A percentile compares a stretch with the other conserved stretches of the same genome.
These are phyloP conservation scores for Hestina assimilis DNA, from an alignment of 1,140 invertebrate species.

Conservation along the genomic window DNA sequence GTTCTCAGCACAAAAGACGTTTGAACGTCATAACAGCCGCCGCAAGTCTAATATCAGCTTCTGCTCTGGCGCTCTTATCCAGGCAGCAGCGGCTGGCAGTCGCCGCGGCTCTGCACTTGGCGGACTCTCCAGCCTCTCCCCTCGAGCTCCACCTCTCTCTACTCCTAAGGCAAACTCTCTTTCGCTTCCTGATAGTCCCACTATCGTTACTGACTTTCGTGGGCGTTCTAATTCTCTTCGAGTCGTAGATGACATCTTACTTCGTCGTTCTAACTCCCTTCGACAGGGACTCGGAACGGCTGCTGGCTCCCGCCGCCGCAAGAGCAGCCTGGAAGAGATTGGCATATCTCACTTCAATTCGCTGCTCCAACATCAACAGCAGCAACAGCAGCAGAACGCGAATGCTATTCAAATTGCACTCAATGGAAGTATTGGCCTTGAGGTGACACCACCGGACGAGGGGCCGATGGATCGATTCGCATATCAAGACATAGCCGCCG, in stretches of 20 bases:
- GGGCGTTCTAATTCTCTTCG: conserved; percentile 91
- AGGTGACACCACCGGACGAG: conserved; percentile 91
- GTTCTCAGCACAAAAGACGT: conserved; percentile 95
- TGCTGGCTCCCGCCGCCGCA: conserved; percentile 78
- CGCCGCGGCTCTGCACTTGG: conserved; percentile 80
- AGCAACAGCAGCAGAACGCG: conserved; percentile 82
- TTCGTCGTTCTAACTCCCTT: conserved; percentile 90
- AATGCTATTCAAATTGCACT: conserved; percentile 87
- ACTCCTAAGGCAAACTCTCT: conserved; percentile 92
- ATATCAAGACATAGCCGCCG: conserved; percentile 74
- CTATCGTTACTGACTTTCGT: conserved; percentile 85
- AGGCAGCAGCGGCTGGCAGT: conserved; percentile 73
- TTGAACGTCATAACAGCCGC: conserved; percentile 92
- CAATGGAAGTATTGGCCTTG: conserved; percentile 91
- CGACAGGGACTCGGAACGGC: conserved; percentile 84
- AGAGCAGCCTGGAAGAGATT: conserved; percentile 91
- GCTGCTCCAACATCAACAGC: conserved; percentile 80
- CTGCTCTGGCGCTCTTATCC: conserved; percentile 87
- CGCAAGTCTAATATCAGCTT: conserved; percentile 95
- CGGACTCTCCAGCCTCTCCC: conserved; percentile 80
- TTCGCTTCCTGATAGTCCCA: conserved; percentile 91
- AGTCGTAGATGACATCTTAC: conserved; percentile 90
- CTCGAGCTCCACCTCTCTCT: conserved; percentile 86
- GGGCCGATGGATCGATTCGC: conserved; percentile 79
- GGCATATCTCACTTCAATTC: conserved; percentile 87